These are phyloP conservation scores for Andrena chrysosceles DNA, from an alignment of 2,888 invertebrate genomes.

Conservation along the genomic window DNA sequence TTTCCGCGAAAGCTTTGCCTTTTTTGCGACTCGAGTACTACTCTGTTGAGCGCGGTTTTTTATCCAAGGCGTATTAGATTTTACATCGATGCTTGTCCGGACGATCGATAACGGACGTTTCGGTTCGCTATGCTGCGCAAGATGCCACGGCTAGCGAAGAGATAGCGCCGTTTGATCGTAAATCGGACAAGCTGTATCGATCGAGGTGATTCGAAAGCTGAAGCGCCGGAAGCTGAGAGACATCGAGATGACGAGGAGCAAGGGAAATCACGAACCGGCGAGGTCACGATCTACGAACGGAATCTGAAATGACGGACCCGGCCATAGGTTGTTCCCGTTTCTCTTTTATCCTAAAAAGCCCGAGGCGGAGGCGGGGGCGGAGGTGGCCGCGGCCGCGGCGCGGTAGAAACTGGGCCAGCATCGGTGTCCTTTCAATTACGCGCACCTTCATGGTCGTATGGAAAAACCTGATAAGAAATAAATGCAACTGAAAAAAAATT, in stretches of 20 bases:
- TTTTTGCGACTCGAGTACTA: not conserved
- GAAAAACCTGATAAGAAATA: conserved; percentile 10
- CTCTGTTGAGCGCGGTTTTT: not conserved
- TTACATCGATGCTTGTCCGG: not conserved
- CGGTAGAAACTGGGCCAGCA: conserved; percentile 44
- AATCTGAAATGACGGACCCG: not conserved
- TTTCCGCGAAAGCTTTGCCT: conserved; percentile 20
- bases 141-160: not conserved
- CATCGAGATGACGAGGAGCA: not conserved
- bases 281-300: not conserved
- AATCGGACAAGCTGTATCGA: conserved; percentile 11
- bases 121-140: not conserved
- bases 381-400: not conserved
- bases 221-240: not conserved
- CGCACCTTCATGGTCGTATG: conserved; percentile 31
- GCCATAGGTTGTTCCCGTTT: conserved; percentile 13
- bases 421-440: conserved; percentile 55
- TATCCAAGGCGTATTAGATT: not conserved
- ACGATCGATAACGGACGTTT: conserved; percentile 11
- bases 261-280: not conserved
- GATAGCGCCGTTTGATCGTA: not conserved
- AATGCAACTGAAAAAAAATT: conserved; percentile 22
- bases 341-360: conserved; percentile 32
- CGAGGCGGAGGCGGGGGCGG: conserved; percentile 6
- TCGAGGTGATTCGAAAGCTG: not conserved